Conservation (phyloP, 2,888 invertebrate genomes). For the Troides aeacus region DNA sequence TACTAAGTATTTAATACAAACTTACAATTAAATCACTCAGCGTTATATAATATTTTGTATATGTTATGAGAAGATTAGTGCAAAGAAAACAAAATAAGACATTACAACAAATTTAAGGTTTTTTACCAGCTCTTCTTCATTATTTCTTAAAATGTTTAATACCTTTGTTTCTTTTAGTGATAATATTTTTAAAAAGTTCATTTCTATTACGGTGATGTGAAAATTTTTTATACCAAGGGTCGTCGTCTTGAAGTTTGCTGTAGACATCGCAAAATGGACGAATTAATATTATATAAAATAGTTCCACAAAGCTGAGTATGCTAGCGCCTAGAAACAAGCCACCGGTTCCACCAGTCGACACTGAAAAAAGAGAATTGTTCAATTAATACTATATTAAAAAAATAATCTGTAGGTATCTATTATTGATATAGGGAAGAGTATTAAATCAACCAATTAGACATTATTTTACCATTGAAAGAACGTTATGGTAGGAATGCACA, state of each 20-base stretch:
- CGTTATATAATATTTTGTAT: not conserved
- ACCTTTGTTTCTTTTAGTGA: not conserved
- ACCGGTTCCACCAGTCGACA: constrained; percentile 84
- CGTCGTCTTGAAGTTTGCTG: constrained; percentile 66
- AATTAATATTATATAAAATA: constrained; percentile 79
- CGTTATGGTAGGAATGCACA: too few relatives aligned
- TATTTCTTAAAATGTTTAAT: constrained; percentile 9
- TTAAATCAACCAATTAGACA: not conserved
- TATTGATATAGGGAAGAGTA: not conserved
- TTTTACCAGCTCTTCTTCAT: not conserved
- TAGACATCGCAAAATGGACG: constrained; percentile 72
- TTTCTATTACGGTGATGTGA: constrained; percentile 58
- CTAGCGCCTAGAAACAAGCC: constrained; percentile 84
- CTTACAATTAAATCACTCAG: too few relatives aligned
- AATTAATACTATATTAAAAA: not conserved
- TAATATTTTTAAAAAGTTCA: constrained; percentile 47
- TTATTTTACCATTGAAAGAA: too few relatives aligned
- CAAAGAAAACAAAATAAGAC: not conserved
- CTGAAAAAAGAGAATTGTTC: constrained; percentile 49
- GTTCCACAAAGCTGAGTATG: constrained; percentile 83
- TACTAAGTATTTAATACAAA: too few relatives aligned
- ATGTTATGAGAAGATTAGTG: not conserved
- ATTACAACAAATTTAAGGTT: constrained; percentile 12
- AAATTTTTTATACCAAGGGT: constrained; percentile 66
- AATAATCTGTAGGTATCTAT: not conserved